Evolutionary conservation across 2,113 vertebrate species (phyloP).

Genomic region (Psittacus erithacus): DNA sequence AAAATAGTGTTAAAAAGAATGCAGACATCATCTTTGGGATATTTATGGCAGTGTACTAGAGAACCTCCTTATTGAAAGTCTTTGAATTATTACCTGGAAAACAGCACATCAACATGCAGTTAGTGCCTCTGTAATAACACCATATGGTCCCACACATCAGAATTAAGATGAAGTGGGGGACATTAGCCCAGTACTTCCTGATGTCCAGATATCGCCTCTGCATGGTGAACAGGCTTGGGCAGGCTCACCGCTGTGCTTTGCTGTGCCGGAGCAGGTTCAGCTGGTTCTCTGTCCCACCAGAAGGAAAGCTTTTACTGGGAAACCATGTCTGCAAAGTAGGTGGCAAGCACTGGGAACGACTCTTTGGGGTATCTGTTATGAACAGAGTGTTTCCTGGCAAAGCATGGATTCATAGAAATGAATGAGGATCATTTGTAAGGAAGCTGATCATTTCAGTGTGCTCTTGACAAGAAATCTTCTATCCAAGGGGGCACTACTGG

Average conservation of each 20-base stretch:
- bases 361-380: neutral
- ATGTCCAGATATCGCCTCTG: neutral
- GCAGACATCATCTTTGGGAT: neutral
- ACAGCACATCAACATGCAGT: neutral
- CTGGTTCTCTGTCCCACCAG: neutral
- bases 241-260: neutral
- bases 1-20: neutral
- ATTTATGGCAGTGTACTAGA: neutral
- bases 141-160: neutral
- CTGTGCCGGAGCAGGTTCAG: neutral
- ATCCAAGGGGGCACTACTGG: rapidly evolving
- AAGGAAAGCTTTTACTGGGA: neutral
- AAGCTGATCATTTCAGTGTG: neutral
- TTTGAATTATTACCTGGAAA: neutral
- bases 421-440: neutral
- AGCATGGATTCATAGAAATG: rapidly evolving
- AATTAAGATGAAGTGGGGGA: neutral
- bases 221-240: neutral
- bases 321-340: neutral
- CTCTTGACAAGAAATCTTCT: neutral
- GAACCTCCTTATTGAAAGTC: neutral
- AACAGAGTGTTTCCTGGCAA: neutral
- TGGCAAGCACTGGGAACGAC: neutral
- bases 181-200: neutral
- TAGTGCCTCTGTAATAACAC: neutral